Conservation (phyloP, 2,888 invertebrate genomes). For the Mythimna albipuncta region DNA sequence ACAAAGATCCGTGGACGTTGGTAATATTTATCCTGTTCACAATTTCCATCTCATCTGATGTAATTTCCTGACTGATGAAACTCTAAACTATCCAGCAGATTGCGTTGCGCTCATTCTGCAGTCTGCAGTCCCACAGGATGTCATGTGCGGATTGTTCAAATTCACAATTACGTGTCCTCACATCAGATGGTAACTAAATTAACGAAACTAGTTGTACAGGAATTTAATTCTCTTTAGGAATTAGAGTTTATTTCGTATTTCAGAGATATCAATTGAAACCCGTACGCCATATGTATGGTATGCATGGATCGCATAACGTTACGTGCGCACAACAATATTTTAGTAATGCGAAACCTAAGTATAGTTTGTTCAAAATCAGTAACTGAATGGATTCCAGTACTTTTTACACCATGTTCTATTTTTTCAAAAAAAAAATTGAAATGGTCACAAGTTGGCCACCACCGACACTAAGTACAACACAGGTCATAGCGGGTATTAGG, state of each 20-base stretch:
- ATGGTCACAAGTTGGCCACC: too few relatives aligned
- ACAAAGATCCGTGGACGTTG: neutral
- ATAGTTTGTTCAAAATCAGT: too few relatives aligned
- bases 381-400: too few relatives aligned
- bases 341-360: too few relatives aligned
- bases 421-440: too few relatives aligned
- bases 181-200: conserved; percentile 4
- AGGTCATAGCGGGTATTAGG: too few relatives aligned
- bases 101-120: conserved; percentile 36
- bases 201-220: conserved; percentile 25
- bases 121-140: conserved; percentile 28
- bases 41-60: conserved; percentile 20
- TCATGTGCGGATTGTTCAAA: conserved; percentile 36
- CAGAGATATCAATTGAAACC: neutral
- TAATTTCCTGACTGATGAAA: conserved; percentile 55
- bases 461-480: too few relatives aligned
- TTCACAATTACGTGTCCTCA: conserved; percentile 28
- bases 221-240: conserved; percentile 1
- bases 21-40: conserved; percentile 24
- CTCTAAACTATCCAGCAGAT: conserved; percentile 44
- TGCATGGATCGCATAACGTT: neutral
- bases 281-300: neutral
- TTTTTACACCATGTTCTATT: too few relatives aligned
- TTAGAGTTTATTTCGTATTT: neutral
- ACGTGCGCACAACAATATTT: too few relatives aligned